Evolutionary conservation across 2,888 invertebrate genomes (phyloP).

Genomic region (Drosophila recens): DNA sequence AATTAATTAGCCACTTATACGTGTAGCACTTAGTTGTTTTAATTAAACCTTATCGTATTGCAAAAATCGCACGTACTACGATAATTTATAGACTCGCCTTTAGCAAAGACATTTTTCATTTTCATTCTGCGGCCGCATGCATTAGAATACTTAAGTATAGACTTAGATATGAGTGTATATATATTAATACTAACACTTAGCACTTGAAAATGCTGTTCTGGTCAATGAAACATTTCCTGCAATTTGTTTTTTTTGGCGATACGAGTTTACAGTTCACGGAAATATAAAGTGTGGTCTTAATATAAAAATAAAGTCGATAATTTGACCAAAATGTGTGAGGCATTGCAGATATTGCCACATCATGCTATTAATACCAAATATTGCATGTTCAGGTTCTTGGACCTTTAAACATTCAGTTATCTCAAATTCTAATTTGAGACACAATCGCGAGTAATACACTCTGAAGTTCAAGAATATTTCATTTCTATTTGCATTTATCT

Average conservation of each 20-base stretch:
- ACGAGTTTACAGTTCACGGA: not conserved
- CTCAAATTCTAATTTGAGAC: no score
- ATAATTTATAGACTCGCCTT: slow-evolving; percentile 42
- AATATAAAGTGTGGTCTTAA: not conserved
- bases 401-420: no score
- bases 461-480: no score
- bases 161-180: slow-evolving; percentile 17
- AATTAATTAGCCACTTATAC: slow-evolving; percentile 45
- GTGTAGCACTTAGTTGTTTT: slow-evolving; percentile 34
- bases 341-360: not conserved
- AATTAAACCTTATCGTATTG: slow-evolving; percentile 60
- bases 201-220: slow-evolving; percentile 7
- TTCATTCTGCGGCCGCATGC: not conserved
- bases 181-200: slow-evolving; percentile 6
- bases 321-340: not conserved
- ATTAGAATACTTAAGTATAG: slow-evolving; percentile 13
- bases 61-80: slow-evolving; percentile 69
- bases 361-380: slow-evolving; percentile 1
- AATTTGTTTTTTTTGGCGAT: slow-evolving; percentile 1
- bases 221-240: slow-evolving; percentile 21
- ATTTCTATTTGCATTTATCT: no score
- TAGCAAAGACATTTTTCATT: slow-evolving; percentile 7
- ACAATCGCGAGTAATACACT: no score
- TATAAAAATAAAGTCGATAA: not conserved
- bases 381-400: not conserved